Evolutionary conservation across 2,888 invertebrate species (phyloP).

Genomic region (Notocelia uddmanniana): DNA sequence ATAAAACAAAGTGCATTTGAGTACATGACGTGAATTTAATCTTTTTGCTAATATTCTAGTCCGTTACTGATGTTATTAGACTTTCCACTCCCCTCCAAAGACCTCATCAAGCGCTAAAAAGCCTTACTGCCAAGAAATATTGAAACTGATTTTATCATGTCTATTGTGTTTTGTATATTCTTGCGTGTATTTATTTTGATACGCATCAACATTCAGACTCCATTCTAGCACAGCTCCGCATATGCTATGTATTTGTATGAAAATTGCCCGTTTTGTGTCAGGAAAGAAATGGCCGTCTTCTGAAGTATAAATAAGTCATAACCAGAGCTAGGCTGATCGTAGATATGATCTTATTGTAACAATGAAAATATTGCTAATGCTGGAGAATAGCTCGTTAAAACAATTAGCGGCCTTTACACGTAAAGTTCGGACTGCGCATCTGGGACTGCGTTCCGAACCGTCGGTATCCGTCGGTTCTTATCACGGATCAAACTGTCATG

Average conservation of each 20-base stretch:
- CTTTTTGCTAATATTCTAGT: neutral
- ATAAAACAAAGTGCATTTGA: too few relatives aligned
- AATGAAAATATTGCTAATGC: neutral
- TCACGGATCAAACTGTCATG: too few relatives aligned
- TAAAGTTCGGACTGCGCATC: too few relatives aligned
- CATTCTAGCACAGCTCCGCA: neutral
- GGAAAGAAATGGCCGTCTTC: neutral
- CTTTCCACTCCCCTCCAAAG: conserved; percentile 25
- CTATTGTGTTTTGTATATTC: conserved; percentile 42
- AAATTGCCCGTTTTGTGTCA: conserved; percentile 1
- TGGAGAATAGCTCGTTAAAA: neutral
- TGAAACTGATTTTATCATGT: conserved; percentile 43
- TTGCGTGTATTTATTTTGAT: conserved; percentile 39
- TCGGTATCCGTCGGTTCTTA: too few relatives aligned
- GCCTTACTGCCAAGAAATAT: conserved; percentile 34
- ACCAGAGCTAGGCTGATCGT: neutral
- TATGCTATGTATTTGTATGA: neutral
- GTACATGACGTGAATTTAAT: conserved; percentile 4
- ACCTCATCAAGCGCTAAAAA: conserved; percentile 12
- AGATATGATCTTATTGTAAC: conserved; percentile 5
- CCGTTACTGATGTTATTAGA: neutral
- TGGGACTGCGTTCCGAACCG: too few relatives aligned
- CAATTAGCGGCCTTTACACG: too few relatives aligned
- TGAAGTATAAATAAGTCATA: conserved; percentile 22
- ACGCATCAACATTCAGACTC: conserved; percentile 26